These are phyloP conservation scores for Hippocampus comes DNA, from an alignment of 2,113 vertebrate species.

Conservation along the genomic window DNA sequence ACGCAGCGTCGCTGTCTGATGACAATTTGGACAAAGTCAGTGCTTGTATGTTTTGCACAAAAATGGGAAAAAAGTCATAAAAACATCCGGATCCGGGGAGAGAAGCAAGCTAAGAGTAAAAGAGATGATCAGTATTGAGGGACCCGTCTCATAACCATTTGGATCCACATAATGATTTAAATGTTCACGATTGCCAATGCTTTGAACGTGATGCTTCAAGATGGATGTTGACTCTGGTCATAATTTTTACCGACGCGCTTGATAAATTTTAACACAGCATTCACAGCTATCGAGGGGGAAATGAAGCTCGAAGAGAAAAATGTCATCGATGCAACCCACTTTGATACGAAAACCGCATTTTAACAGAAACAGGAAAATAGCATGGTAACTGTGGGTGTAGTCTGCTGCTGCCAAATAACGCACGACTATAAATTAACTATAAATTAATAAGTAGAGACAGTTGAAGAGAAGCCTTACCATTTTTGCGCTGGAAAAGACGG, in stretches of 20 bases:
- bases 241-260: background rate
- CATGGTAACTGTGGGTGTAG: background rate
- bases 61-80: background rate
- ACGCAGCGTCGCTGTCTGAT: conserved; percentile 91
- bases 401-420: background rate
- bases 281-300: background rate
- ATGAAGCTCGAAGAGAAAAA: conserved; percentile 16
- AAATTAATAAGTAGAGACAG: background rate
- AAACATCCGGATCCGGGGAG: background rate
- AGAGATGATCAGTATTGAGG: background rate
- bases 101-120: background rate
- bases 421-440: conserved; percentile 13
- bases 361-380: background rate
- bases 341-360: conserved; percentile 23
- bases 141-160: background rate
- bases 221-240: background rate
- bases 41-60: background rate
- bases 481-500: conserved; percentile 70
- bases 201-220: background rate
- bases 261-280: background rate
- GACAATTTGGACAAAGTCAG: background rate
- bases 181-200: background rate
- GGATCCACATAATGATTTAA: no score
- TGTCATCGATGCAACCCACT: conserved; percentile 28
- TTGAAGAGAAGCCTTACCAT: conserved; percentile 65